Evolutionary conservation across 1,140 invertebrate species (phyloP).

Genomic region (Elymnias hypermnestra): DNA sequence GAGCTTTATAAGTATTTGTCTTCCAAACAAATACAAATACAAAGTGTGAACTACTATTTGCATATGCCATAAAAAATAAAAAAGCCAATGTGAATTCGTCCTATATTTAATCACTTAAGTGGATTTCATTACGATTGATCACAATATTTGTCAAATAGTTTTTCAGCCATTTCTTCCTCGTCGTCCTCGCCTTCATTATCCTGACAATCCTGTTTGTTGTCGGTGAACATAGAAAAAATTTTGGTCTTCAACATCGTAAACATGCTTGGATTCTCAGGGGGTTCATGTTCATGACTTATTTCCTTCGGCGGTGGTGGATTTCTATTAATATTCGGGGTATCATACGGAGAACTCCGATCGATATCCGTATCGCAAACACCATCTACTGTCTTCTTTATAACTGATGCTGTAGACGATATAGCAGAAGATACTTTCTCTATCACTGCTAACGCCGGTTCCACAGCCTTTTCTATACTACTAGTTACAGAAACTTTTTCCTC

Average conservation of each 20-base stretch:
- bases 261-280: conserved; percentile 22
- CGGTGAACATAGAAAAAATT: conserved; percentile 38
- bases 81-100: no score
- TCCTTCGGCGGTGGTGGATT: conserved; percentile 12
- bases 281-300: conserved; percentile 18
- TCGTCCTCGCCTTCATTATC: conserved; percentile 19
- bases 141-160: conserved; percentile 15
- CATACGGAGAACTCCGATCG: conserved; percentile 25
- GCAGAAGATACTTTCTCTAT: conserved; percentile 8
- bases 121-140: neutral
- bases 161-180: conserved; percentile 8
- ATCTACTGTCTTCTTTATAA: conserved; percentile 13
- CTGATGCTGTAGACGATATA: conserved; percentile 11
- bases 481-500: conserved; percentile 1
- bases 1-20: no score
- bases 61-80: no score
- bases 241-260: conserved; percentile 37
- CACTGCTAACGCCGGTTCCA: conserved; percentile 8
- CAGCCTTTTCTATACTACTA: conserved; percentile 9
- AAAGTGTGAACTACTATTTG: no score
- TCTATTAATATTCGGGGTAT: conserved; percentile 4
- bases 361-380: conserved; percentile 16
- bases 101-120: no score
- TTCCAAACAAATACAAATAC: no score
- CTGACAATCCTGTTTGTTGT: conserved; percentile 8